Percentiles rank a stretch among this genome's conserved stretches.
These are phyloP conservation scores for Pseudomyrmex gracilis DNA, from an alignment of 1,140 invertebrate species.

Conservation along the genomic window DNA sequence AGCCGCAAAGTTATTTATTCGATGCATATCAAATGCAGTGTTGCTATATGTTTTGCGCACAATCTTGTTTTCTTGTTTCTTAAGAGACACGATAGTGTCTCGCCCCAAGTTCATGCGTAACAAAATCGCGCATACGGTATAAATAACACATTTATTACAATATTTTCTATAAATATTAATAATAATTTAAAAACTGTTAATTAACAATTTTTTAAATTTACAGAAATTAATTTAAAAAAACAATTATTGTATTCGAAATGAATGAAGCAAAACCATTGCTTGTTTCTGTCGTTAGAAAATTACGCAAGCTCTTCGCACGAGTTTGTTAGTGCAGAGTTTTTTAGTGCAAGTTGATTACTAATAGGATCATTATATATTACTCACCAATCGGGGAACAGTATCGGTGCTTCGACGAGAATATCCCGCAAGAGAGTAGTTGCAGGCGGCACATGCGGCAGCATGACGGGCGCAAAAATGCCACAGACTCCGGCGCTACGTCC, in stretches of 20 bases:
- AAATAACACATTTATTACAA: background rate
- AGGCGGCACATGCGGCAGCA: constrained; percentile 83
- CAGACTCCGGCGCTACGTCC: constrained; percentile 81
- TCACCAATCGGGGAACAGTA: constrained; percentile 79
- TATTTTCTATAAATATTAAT: background rate
- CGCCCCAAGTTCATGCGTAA: too few relatives aligned
- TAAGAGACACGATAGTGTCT: too few relatives aligned
- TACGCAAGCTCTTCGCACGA: constrained; percentile 5
- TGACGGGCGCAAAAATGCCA: constrained; percentile 83
- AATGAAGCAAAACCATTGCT: constrained; percentile 7
- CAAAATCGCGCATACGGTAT: too few relatives aligned
- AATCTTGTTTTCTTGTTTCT: background rate
- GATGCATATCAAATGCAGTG: background rate
- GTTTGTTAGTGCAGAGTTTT: background rate
- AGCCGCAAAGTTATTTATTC: constrained; percentile 1
- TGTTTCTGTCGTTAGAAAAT: background rate
- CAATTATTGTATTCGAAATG: background rate
- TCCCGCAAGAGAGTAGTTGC: constrained; percentile 82
- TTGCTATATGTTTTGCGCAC: background rate
- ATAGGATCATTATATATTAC: constrained; percentile 31
- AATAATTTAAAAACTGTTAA: background rate
- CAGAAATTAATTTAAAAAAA: constrained; percentile 25
- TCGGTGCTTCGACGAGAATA: constrained; percentile 79
- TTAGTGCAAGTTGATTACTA: background rate
- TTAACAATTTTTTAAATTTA: background rate